Evolutionary conservation across 1,140 invertebrate genomes (phyloP).

Genomic region (Leguminivora glycinivorella): DNA sequence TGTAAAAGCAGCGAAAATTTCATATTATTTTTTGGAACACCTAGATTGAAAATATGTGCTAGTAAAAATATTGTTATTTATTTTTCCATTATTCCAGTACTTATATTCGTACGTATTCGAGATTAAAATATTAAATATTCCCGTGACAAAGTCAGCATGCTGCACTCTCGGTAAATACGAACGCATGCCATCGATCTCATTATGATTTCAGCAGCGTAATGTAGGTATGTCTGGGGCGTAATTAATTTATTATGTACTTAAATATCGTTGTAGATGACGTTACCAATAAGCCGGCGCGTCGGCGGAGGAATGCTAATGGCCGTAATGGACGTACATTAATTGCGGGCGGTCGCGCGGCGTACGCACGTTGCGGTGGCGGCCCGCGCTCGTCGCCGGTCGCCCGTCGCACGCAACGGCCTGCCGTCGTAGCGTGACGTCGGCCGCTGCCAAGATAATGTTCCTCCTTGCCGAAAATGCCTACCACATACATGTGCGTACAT

Average conservation of each 20-base stretch:
- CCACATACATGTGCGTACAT: too few species aligned
- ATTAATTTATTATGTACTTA: constrained; percentile 44
- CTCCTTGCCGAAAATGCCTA: background rate
- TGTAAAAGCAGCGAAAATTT: background rate
- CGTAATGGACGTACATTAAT: constrained; percentile 45
- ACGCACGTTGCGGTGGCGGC: constrained; percentile 32
- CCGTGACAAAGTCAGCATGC: background rate
- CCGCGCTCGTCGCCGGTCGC: constrained; percentile 26
- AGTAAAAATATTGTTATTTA: background rate
- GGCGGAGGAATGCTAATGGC: constrained; percentile 47
- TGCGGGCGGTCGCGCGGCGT: constrained; percentile 34
- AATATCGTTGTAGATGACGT: constrained; percentile 50
- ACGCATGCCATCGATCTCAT: constrained; percentile 26
- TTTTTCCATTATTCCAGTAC: background rate
- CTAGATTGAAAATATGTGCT: background rate
- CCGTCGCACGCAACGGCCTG: too few species aligned
- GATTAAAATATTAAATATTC: background rate
- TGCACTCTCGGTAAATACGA: background rate
- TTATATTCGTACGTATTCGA: background rate
- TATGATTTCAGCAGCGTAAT: constrained; percentile 23
- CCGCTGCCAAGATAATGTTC: background rate
- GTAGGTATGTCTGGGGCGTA: constrained; percentile 27
- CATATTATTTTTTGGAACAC: background rate
- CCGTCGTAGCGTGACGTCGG: too few species aligned
- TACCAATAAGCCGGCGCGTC: constrained; percentile 46